These are phyloP conservation scores for Drosophila quadrilineata DNA, from an alignment of 1,140 invertebrate genomes.

Conservation along the genomic window DNA sequence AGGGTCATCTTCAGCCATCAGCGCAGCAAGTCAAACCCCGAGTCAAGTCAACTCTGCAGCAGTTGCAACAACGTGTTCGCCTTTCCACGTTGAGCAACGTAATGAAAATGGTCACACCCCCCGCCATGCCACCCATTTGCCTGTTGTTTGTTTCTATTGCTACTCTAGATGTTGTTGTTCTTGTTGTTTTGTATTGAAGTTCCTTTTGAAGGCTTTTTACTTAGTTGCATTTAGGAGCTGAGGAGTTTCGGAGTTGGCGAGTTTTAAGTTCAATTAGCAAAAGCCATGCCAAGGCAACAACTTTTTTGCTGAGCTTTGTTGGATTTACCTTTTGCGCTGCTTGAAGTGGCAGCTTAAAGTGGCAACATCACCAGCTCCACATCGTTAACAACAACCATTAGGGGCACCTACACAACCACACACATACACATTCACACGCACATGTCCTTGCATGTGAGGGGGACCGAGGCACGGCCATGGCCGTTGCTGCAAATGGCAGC, in stretches of 20 bases:
- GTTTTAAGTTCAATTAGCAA: conserved; percentile 75
- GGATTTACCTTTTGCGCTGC: conserved; percentile 24
- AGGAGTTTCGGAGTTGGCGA: conserved; percentile 9
- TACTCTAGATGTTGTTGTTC: conserved; percentile 6
- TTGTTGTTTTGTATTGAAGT: neutral
- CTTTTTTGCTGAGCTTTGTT: conserved; percentile 37
- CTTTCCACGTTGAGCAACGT: conserved; percentile 48
- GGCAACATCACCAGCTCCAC: conserved; percentile 54
- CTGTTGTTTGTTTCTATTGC: conserved; percentile 39
- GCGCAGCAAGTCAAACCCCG: conserved; percentile 12
- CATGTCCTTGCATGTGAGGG: conserved; percentile 1
- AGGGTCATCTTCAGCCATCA: conserved; percentile 19
- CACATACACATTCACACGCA: conserved; percentile 5
- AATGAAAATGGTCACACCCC: conserved; percentile 68
- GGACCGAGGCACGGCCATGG: conserved; percentile 23
- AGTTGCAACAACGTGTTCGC: conserved; percentile 46
- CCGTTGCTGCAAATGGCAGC: conserved; percentile 46
- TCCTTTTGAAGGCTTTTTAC: conserved; percentile 60
- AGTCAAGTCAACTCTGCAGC: conserved; percentile 42
- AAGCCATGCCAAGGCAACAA: conserved; percentile 36
- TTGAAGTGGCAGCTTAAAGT: conserved; percentile 51
- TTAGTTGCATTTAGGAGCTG: conserved; percentile 59
- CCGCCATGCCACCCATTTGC: too few relatives aligned
- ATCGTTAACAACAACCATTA: conserved; percentile 70
- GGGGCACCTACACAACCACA: conserved; percentile 9